phyloP scores from a whole-genome alignment of 92 coral and sea anemone species.

The Phenganax stokvisi region DNA sequence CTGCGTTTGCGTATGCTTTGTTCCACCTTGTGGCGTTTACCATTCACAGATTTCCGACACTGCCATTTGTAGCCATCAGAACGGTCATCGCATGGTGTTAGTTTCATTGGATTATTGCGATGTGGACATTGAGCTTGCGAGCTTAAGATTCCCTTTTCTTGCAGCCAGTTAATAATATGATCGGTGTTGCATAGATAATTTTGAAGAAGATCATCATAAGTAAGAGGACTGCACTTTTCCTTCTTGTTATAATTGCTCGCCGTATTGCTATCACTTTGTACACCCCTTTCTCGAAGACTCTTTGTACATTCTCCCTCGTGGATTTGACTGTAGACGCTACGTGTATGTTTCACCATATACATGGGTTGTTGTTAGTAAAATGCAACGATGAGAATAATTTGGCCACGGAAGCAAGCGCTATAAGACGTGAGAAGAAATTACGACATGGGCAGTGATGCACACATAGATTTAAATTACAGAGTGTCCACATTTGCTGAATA shows the following conservation, averaged over 20 bases:
- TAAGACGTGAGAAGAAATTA: too few species aligned
- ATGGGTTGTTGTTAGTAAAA: too few species aligned
- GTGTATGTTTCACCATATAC: too few species aligned
- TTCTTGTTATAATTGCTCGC: too few species aligned
- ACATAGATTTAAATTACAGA: neutral
- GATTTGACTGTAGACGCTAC: too few species aligned
- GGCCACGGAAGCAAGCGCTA: too few species aligned
- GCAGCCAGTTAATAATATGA: constrained; percentile 8
- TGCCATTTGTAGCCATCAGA: constrained; percentile 1
- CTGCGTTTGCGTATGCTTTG: neutral
- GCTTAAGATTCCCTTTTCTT: neutral
- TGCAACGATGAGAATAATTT: too few species aligned
- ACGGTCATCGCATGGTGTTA: constrained; percentile 5
- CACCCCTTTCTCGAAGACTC: too few species aligned
- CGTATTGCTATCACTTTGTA: too few species aligned
- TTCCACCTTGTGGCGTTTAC: constrained; percentile 22
- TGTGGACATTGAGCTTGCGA: neutral
- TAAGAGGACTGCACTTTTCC: too few species aligned
- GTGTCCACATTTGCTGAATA: neutral
- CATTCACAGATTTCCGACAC: neutral
- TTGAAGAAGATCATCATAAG: neutral
- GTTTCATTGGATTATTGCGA: constrained; percentile 10
- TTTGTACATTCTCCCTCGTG: too few species aligned
- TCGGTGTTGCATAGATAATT: constrained; percentile 4
- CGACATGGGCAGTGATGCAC: too few species aligned